Base-by-base conservation (phyloP, 1,140 invertebrate genomes). In the Callitettix versicolor region DNA sequence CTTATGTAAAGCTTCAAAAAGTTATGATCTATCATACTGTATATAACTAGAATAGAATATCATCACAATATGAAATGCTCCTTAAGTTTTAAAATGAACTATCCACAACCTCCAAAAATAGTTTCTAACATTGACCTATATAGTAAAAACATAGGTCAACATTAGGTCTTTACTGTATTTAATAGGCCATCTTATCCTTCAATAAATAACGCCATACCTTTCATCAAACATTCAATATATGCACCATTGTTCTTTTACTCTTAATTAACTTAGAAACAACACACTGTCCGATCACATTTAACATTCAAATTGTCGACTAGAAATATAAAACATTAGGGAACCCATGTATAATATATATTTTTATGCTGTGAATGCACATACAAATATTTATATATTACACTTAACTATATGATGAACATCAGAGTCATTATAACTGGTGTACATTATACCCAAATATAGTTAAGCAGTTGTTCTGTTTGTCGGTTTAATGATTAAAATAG, bases 1-100 rank as follows among this genome's bases (percentile, higher is more conserved):
- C 53, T 46, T 55, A 44, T 55, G 43, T 55, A 55, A 55, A 55
- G 53, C 53, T 47, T 55, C 53, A 55, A 55, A 55, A 55, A 55
- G 41, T 55, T 51, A 51, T 51, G 34, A 51, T 18, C 43, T 49
- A 49, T 33, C 22, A 22, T 49, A 49, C 41, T 44, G 43, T 55
- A 55, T 30, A 30, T 55, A 55, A 46, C 41, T 55, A 55, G 41
- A 55, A 46, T 46, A 46, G 43, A 26, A 47, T 55, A 55, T 55
- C 21, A 46, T 46, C 43, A 55, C 43, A 55, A 46, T 55, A 55
- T 55, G 43, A 46, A 55, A 51, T 51, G 34, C 47, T 49, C 47
- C 34, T 38, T 51, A 51, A 17, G 17, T n/a, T 40, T 34, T 18
- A 18, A 51, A 51, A 43, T 38, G 43, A 49, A 49, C 43, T 17